Percentiles rank a stretch among this genome's conserved stretches.
Evolutionary conservation across 2,797 vertebrate species (phyloP).

Genomic region (Mus caroli): DNA sequence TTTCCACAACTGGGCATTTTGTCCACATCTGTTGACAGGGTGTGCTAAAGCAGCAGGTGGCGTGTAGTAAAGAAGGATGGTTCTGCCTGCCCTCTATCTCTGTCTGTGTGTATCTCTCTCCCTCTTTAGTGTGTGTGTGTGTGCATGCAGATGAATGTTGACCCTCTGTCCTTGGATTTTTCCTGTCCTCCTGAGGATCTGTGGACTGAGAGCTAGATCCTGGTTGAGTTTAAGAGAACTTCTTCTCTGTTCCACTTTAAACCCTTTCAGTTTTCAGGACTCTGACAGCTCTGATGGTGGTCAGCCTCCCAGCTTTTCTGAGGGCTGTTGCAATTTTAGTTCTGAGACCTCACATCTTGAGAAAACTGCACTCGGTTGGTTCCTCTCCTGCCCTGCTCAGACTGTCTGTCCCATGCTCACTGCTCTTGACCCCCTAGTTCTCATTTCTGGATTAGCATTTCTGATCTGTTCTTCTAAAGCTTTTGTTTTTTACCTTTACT

Average conservation of each 20-base stretch:
- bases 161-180: background rate
- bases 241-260: background rate
- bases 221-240: background rate
- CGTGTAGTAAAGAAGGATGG: background rate
- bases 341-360: background rate
- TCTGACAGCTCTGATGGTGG: accelerated
- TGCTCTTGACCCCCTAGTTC: no score
- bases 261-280: background rate
- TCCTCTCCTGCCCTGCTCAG: no score
- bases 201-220: background rate
- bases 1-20: background rate
- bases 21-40: no score
- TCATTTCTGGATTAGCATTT: background rate
- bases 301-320: background rate
- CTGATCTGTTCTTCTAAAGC: background rate
- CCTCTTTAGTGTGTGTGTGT: background rate
- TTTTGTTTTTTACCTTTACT: no score
- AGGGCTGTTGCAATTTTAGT: background rate
- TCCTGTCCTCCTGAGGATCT: background rate
- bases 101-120: background rate
- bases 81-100: background rate
- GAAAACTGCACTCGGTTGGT: background rate
- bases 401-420: no score
- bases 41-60: background rate
- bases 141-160: background rate